Conservation (phyloP, 2,797 vertebrate species). For the Poliocrania exsul region DNA sequence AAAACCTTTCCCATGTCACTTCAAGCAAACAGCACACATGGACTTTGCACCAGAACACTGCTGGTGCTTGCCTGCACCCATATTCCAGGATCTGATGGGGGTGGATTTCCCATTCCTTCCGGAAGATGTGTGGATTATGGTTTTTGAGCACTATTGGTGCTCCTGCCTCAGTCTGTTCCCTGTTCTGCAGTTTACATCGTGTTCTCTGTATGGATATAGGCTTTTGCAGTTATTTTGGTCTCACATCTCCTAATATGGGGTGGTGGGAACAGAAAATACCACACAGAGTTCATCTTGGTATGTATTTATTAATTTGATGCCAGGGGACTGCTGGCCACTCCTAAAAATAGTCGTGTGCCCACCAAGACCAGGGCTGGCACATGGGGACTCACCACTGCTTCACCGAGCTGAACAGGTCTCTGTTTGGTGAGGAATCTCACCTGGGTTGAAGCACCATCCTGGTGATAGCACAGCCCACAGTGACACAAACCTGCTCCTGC, state of each 20-base stretch:
- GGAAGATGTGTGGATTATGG: background rate
- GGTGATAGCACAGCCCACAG: background rate
- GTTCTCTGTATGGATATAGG: background rate
- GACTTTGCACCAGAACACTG: background rate
- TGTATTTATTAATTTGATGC: background rate
- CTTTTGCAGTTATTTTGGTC: slow-evolving; percentile 17
- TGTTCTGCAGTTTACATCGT: background rate
- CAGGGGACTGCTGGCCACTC: background rate
- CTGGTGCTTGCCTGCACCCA: background rate
- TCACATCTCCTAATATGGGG: slow-evolving; percentile 1
- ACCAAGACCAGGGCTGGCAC: background rate
- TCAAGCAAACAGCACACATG: background rate
- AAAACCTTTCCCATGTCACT: background rate
- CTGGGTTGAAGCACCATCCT: background rate
- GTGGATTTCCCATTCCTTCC: background rate
- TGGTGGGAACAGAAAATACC: background rate
- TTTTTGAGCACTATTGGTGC: background rate
- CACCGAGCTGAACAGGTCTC: background rate
- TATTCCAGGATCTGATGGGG: background rate
- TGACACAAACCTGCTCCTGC: fast-evolving
- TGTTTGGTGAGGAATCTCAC: background rate
- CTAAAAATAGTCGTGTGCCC: background rate
- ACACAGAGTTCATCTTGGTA: background rate
- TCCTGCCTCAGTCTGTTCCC: background rate
- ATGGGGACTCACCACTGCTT: background rate